A percentile compares a stretch with the other conserved stretches of the same genome.
Evolutionary conservation across 2,888 invertebrate species (phyloP).

Genomic region (Lypha dubia): DNA sequence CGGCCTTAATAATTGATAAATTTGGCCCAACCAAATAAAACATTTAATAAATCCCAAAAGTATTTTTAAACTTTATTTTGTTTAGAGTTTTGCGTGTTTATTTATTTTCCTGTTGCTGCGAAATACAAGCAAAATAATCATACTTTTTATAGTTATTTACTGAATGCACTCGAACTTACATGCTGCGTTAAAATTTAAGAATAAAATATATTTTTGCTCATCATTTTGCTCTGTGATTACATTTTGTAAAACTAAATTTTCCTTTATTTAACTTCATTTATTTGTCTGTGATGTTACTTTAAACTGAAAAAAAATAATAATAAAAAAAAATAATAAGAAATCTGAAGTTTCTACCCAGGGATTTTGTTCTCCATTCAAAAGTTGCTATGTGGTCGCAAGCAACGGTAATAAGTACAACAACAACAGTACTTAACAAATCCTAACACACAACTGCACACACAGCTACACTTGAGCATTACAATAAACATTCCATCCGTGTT

Average conservation of each 20-base stretch:
- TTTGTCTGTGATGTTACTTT: background rate
- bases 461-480: background rate
- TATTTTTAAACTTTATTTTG: too few species aligned
- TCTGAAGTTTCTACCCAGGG: conserved; percentile 34
- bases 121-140: too few species aligned
- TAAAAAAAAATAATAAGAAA: conserved; percentile 29
- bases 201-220: conserved; percentile 31
- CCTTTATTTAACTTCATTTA: conserved; percentile 9
- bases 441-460: background rate
- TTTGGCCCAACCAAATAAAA: too few species aligned
- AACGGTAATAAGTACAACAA: conserved; percentile 6
- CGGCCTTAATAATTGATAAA: too few species aligned
- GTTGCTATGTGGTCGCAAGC: conserved; percentile 40
- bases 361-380: conserved; percentile 1
- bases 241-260: conserved; percentile 29
- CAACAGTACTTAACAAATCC: background rate
- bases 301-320: conserved; percentile 2
- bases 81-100: too few species aligned
- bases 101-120: too few species aligned
- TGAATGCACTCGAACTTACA: too few species aligned
- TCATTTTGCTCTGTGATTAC: conserved; percentile 32
- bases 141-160: too few species aligned
- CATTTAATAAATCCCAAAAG: too few species aligned
- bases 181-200: background rate
- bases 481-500: conserved; percentile 33